These are phyloP conservation scores for Xanthia icteritia DNA, from an alignment of 2,888 invertebrate species.

Conservation along the genomic window DNA sequence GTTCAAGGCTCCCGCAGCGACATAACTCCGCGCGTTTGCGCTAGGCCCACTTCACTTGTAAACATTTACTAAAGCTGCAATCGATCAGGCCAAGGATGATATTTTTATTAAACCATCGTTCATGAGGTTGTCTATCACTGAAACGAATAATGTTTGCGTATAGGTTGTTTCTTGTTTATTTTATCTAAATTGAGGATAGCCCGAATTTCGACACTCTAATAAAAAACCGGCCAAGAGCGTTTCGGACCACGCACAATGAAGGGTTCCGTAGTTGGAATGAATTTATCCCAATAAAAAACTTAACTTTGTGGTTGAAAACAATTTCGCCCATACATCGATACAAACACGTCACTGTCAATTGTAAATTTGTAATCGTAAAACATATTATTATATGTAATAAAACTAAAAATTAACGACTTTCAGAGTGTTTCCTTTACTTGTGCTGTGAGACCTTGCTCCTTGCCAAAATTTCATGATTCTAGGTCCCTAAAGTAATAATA, in stretches of 20 bases:
- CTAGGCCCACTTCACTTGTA: neutral
- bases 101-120: slow-evolving; percentile 33
- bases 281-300: neutral
- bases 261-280: neutral
- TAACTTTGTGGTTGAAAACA: neutral
- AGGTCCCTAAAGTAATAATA: no score
- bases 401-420: no score
- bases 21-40: no score
- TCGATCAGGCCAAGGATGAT: slow-evolving; percentile 32
- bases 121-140: slow-evolving; percentile 30
- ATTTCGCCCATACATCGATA: no score
- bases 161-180: neutral
- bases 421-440: no score
- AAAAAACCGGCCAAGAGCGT: neutral
- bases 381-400: no score
- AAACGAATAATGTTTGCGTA: slow-evolving; percentile 12
- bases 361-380: no score
- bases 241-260: neutral
- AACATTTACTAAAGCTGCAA: slow-evolving; percentile 11
- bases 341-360: no score
- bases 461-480: no score
- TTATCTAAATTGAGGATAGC: neutral
- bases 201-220: neutral
- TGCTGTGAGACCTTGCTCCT: no score
- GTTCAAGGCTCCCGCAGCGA: neutral